Conservation (phyloP, 1,140 invertebrate genomes). For the Adoxophyes honmai region DNA sequence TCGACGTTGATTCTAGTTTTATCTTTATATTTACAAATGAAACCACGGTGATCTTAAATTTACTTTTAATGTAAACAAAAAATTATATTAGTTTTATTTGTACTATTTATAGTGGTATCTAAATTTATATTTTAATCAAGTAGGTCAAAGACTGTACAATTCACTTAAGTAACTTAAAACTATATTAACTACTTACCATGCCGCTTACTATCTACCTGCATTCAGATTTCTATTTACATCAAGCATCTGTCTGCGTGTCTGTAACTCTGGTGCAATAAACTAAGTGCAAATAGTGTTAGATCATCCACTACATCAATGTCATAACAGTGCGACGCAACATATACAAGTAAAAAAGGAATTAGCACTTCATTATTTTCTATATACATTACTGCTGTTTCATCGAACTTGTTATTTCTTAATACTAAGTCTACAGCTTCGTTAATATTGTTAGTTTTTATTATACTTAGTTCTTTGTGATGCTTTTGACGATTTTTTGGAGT, state of each 20-base stretch:
- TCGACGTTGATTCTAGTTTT: too few relatives aligned
- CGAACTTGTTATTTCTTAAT: background rate
- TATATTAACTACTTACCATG: slow-evolving; percentile 5
- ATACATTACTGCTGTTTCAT: background rate
- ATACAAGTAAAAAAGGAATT: background rate
- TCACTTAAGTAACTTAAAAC: background rate
- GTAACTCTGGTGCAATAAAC: background rate
- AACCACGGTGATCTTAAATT: too few relatives aligned
- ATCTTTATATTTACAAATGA: too few relatives aligned
- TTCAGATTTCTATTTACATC: slow-evolving; percentile 1
- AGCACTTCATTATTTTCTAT: background rate
- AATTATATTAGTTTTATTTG: too few relatives aligned
- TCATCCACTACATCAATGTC: slow-evolving; percentile 7
- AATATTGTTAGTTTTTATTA: too few relatives aligned
- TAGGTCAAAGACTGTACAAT: background rate
- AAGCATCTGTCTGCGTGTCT: background rate
- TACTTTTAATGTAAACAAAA: too few relatives aligned
- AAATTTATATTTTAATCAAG: too few relatives aligned
- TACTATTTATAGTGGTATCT: too few relatives aligned
- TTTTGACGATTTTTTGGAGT: background rate
- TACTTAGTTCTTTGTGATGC: background rate
- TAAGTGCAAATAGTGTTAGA: slow-evolving; percentile 2
- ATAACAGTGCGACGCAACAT: background rate
- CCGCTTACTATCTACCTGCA: slow-evolving; percentile 4
- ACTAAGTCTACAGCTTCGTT: too few relatives aligned